Evolutionary conservation across 2,888 invertebrate genomes (phyloP).

Genomic region (Petrolisthes manimaculis): DNA sequence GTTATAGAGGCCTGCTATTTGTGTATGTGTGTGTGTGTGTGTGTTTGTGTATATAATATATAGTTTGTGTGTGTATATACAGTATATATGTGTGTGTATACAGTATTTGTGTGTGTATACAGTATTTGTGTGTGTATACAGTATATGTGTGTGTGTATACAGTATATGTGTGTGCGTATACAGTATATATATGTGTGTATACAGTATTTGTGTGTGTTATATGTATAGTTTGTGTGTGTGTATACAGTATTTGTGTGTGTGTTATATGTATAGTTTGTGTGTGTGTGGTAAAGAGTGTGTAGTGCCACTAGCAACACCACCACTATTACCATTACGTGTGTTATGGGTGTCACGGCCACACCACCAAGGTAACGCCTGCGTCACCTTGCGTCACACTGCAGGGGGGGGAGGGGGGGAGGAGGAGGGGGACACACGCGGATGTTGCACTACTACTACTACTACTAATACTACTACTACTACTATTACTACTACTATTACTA

Average conservation of each 20-base stretch:
- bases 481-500: too few relatives aligned
- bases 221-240: neutral
- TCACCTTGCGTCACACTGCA: slow-evolving; percentile 38
- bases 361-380: slow-evolving; percentile 38
- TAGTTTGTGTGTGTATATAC: slow-evolving; percentile 34
- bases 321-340: slow-evolving; percentile 29
- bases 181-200: too few relatives aligned
- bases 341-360: slow-evolving; percentile 49
- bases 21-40: slow-evolving; percentile 17
- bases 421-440: slow-evolving; percentile 19
- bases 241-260: too few relatives aligned
- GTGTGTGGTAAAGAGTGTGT: too few relatives aligned
- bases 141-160: neutral
- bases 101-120: too few relatives aligned
- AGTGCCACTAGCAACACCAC: neutral
- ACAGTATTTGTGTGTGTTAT: too few relatives aligned
- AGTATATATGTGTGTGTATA: neutral
- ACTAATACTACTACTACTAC: too few relatives aligned
- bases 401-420: slow-evolving; percentile 2
- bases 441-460: too few relatives aligned
- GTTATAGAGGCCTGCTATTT: neutral
- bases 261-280: too few relatives aligned
- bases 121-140: neutral
- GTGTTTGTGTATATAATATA: slow-evolving; percentile 15
- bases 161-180: too few relatives aligned